These are phyloP conservation scores for Alsophila aescularia DNA, from an alignment of 2,888 invertebrate genomes.

Conservation along the genomic window DNA sequence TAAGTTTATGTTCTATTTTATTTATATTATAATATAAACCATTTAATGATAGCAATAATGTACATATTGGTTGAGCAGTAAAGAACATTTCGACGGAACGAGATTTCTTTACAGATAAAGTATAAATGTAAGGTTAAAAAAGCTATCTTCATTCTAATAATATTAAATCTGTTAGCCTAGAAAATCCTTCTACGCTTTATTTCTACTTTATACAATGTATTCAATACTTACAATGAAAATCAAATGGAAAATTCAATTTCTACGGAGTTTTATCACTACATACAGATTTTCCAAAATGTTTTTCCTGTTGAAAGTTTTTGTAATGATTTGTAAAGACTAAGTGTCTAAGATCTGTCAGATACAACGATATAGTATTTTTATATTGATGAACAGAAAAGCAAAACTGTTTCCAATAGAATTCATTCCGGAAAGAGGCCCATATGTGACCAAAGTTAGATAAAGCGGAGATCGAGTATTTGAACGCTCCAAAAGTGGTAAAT, in stretches of 20 bases:
- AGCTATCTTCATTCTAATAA: slow-evolving; percentile 19
- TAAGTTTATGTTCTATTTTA: not conserved
- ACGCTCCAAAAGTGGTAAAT: slow-evolving; percentile 17
- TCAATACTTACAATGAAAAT: slow-evolving; percentile 13
- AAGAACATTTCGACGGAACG: slow-evolving; percentile 2
- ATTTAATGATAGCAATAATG: not conserved
- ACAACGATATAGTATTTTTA: no score
- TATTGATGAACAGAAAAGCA: no score
- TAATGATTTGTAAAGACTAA: no score
- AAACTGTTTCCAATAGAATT: not conserved
- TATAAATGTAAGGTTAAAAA: slow-evolving; percentile 10
- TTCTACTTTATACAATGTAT: slow-evolving; percentile 5
- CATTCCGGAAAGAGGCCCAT: not conserved
- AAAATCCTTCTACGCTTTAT: slow-evolving; percentile 1
- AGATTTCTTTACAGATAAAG: not conserved
- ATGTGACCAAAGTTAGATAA: slow-evolving; percentile 11
- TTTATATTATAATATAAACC: not conserved
- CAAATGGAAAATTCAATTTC: slow-evolving; percentile 13
- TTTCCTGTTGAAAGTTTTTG: no score
- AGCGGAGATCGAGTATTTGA: slow-evolving; percentile 9
- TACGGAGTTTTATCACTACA: no score
- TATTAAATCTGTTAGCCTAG: slow-evolving; percentile 20
- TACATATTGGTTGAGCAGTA: not conserved
- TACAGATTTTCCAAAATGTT: no score
- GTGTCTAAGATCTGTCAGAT: no score